A percentile compares a stretch with the other conserved stretches of the same genome.
Evolutionary conservation across 2,888 invertebrate species (phyloP).

Genomic region (Diarsia dahlii): DNA sequence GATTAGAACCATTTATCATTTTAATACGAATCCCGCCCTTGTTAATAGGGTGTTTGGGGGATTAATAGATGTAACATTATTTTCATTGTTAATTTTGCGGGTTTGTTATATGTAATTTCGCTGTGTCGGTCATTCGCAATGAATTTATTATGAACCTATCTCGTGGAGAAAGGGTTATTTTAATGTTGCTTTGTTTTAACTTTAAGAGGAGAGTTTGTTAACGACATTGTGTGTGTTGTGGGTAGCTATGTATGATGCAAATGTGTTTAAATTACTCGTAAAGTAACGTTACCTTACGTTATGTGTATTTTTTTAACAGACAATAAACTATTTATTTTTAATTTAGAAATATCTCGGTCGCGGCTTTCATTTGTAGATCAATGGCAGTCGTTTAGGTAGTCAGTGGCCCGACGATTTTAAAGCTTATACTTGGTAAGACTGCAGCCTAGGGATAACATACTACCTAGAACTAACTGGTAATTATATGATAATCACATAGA

Average conservation of each 20-base stretch:
- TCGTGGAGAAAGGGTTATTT: constrained; percentile 66
- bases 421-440: no score
- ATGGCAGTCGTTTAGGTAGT: no score
- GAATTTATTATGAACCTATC: constrained; percentile 72
- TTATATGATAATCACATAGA: no score
- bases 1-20: constrained; percentile 89
- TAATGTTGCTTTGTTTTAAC: constrained; percentile 63
- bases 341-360: no score
- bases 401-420: no score
- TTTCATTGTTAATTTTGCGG: constrained; percentile 88
- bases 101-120: constrained; percentile 78
- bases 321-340: neutral
- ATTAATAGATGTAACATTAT: constrained; percentile 88
- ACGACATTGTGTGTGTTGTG: constrained; percentile 6
- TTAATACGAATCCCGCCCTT: constrained; percentile 87
- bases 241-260: neutral
- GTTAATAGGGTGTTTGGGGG: constrained; percentile 87
- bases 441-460: no score
- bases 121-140: constrained; percentile 73
- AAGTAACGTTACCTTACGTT: no score
- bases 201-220: constrained; percentile 39
- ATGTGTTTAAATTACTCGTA: neutral
- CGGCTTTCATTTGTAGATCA: no score
- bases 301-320: no score
- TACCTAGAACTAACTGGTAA: no score